Evolutionary conservation across 2,113 vertebrate species (phyloP), one percentile per base, ranked within the genome.

Genomic region (Prunella himalayana): DNA sequence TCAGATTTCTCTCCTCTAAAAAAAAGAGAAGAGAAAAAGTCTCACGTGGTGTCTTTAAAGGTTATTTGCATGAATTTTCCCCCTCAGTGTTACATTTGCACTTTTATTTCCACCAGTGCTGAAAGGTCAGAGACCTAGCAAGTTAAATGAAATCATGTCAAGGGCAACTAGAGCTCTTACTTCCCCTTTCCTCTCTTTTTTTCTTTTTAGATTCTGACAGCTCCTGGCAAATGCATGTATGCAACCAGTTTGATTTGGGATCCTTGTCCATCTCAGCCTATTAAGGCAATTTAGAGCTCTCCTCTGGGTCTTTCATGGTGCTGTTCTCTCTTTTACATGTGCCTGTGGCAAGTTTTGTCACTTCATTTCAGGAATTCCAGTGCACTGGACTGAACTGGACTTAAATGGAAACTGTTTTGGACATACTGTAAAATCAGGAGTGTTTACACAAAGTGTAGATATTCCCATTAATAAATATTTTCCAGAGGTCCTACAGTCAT

Each of bases 71-170:
- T 96, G 86, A 88, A 41, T 92, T 94, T 92, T 9, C 2, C 54
- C 79, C 72, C 80, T 90, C 45, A 82, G 53, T 90, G 81, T 88
- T 94, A 83, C 61, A 90, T 91, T 95, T 91, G 31, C 63, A 90
- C 82, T 91, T 96, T 79, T 91, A 56, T 85, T 90, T 95, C 69
- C 82, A 82, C 92, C 71, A 90, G 28, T 5, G 4, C 65, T 95
- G 81, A 97, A 96, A 96, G 90, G 90, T 96, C 94, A 92, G 73
- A 85, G 64, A 88, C 93, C 92, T 77, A 81, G 90, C 2, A 5
- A 89, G 90, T 96, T 94, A 94, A 94, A 92, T 95, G 88, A 91
- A 96, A 95, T 93, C 42, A 84, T 92, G 88, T 95, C 90, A 95
- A 95, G 57, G 94, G 59, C 86, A 88, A 75, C 76, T 85, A 71